Conservation (phyloP, 2,888 invertebrate genomes). For the Cheilosia urbana region DNA sequence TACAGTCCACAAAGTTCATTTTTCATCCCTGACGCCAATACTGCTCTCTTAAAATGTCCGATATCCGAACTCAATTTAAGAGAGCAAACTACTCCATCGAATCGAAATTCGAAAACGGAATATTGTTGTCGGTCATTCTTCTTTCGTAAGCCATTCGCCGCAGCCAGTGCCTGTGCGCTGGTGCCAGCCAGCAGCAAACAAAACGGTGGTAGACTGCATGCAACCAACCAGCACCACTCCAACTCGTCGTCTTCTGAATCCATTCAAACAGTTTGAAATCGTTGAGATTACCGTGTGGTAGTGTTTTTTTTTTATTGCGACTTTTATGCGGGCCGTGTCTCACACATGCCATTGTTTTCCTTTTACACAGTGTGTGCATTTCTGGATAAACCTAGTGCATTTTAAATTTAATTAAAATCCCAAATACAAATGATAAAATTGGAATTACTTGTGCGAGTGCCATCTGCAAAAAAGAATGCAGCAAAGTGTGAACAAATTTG, state of each 20-base stretch:
- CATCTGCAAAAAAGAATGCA: slow-evolving; percentile 32
- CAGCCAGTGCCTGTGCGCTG: not conserved
- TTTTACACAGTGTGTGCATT: slow-evolving; percentile 24
- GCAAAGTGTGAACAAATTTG: slow-evolving; percentile 26
- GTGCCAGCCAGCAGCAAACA: slow-evolving; percentile 23
- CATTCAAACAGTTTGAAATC: slow-evolving; percentile 70
- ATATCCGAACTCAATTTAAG: slow-evolving; percentile 33
- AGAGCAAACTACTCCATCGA: slow-evolving; percentile 17
- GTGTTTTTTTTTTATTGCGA: slow-evolving; percentile 44
- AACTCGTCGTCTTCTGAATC: slow-evolving; percentile 57
- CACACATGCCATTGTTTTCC: slow-evolving; percentile 48
- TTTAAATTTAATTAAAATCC: slow-evolving; percentile 3
- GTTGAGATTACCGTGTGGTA: slow-evolving; percentile 64
- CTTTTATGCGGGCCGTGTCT: slow-evolving; percentile 53
- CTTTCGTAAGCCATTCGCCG: slow-evolving; percentile 48
- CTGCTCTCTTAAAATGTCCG: not conserved
- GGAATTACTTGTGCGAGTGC: not conserved
- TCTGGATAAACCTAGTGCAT: slow-evolving; percentile 9
- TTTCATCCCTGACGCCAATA: too few relatives aligned
- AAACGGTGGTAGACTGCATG: slow-evolving; percentile 42
- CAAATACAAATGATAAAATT: not conserved
- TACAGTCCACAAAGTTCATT: too few relatives aligned
- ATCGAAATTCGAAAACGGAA: slow-evolving; percentile 46
- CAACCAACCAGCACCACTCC: slow-evolving; percentile 42
- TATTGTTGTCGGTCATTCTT: slow-evolving; percentile 10